These are phyloP conservation scores for Rhea americana DNA, from an alignment of 2,113 vertebrate genomes.

Conservation along the genomic window DNA sequence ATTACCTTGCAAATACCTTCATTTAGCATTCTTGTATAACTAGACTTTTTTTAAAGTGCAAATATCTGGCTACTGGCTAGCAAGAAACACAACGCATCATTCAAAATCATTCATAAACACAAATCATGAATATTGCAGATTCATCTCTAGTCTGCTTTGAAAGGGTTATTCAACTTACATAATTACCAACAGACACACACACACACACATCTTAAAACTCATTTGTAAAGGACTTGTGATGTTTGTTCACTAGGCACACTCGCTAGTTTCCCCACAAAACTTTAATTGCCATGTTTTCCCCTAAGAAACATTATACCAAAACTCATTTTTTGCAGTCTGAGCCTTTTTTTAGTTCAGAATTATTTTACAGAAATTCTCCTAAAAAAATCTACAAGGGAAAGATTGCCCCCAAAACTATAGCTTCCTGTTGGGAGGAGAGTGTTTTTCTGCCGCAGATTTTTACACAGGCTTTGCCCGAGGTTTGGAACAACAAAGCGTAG, in stretches of 20 bases:
- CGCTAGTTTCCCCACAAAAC: fast-evolving
- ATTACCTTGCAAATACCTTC: neutral
- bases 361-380: fast-evolving
- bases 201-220: neutral
- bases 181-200: neutral
- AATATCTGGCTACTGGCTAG: neutral
- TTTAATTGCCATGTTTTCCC: fast-evolving
- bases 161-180: fast-evolving
- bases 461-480: neutral
- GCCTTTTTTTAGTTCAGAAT: too few relatives aligned
- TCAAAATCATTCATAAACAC: neutral
- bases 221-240: neutral
- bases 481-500: neutral
- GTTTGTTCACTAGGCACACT: fast-evolving
- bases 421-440: fast-evolving
- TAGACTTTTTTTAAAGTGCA: neutral
- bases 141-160: neutral
- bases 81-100: neutral
- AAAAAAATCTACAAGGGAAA: neutral
- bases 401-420: neutral
- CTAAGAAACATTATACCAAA: neutral
- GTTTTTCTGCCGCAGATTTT: neutral
- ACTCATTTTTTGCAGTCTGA: too few relatives aligned
- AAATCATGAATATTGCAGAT: neutral
- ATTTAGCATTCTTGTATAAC: neutral